Evolutionary conservation across 2,888 invertebrate genomes (phyloP), one percentile per base, ranked within the genome.

Genomic region (Heliconius cydno): DNA sequence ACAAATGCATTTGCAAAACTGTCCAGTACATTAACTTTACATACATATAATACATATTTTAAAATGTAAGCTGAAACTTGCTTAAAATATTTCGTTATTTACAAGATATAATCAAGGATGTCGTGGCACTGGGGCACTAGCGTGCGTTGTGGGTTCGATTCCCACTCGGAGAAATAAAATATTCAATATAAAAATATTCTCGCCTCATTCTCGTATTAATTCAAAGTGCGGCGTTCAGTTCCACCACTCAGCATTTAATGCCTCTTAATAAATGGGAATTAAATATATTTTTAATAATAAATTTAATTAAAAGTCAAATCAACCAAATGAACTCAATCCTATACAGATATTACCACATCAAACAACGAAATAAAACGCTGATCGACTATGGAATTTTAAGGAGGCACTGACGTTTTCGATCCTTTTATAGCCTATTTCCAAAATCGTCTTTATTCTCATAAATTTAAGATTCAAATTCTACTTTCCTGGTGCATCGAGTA

Each of bases 1-100:
- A 83, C 83, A 81, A 82, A 81, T 81, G 81, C 83, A 83, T 83
- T 83, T 82, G 80, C 60, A 80, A 77, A 79, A 77, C 34, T 74
- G 78, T 38, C 67, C 73, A 25, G 4, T 25, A 34, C 74, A 25
- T 57, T 57, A 25, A 67, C 72, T 52, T 78, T 74, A 57, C 67
- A 78, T 74, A 74, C n/a, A 66, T 30, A 30, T 30, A 25, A 65
- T 25, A 25, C 25, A 28, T 25, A 25, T 65, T 65, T 65, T 65
- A 13, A 28, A 65, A 60, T 22, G 22, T 22, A 60, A 22, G 7
- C 60, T 60, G 9, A 60, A 60, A 60, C 22, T n/a, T 28, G 46
- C 19, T 30, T 30, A 3, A 22, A 72, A 22, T 57, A 19, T 25
- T 28, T 57, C 12, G 4, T 65, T 65, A 28, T 13, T 12, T 65